Conservation (phyloP, 2,797 vertebrate species). For the Danio choprae region DNA sequence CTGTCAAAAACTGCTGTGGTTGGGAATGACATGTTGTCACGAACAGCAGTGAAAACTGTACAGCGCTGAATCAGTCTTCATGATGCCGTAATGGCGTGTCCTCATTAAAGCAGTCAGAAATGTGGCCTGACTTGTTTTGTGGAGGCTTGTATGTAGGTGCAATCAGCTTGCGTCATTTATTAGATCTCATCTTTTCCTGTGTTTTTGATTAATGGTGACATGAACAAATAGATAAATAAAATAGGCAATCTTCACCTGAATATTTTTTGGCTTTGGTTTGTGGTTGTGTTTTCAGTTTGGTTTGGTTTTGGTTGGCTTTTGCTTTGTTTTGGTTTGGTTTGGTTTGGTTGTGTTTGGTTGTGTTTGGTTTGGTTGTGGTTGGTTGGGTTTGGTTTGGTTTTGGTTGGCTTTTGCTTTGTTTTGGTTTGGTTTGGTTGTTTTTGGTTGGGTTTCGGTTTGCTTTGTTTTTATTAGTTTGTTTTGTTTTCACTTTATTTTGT, state of each 20-base stretch:
- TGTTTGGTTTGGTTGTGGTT: too few relatives aligned
- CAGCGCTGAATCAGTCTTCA: background rate
- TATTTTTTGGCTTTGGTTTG: too few relatives aligned
- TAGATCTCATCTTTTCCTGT: background rate
- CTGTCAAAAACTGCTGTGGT: constrained; percentile 10
- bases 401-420: too few relatives aligned
- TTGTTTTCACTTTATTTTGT: too few relatives aligned
- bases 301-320: too few relatives aligned
- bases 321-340: too few relatives aligned
- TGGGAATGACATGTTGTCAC: background rate
- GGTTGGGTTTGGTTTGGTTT: too few relatives aligned
- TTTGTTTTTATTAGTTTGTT: too few relatives aligned
- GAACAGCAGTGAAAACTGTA: constrained; percentile 13
- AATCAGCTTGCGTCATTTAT: background rate
- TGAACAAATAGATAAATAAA: background rate
- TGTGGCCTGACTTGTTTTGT: background rate
- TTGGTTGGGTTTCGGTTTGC: too few relatives aligned
- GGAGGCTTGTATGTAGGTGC: background rate
- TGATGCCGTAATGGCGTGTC: background rate
- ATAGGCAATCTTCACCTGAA: background rate
- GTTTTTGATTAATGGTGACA: background rate
- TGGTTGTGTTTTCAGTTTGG: too few relatives aligned
- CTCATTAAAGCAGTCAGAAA: background rate
- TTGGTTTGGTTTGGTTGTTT: too few relatives aligned
- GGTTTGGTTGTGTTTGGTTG: too few relatives aligned